Evolutionary conservation across 2,888 invertebrate species (phyloP).

Genomic region (Agrochola macilenta): DNA sequence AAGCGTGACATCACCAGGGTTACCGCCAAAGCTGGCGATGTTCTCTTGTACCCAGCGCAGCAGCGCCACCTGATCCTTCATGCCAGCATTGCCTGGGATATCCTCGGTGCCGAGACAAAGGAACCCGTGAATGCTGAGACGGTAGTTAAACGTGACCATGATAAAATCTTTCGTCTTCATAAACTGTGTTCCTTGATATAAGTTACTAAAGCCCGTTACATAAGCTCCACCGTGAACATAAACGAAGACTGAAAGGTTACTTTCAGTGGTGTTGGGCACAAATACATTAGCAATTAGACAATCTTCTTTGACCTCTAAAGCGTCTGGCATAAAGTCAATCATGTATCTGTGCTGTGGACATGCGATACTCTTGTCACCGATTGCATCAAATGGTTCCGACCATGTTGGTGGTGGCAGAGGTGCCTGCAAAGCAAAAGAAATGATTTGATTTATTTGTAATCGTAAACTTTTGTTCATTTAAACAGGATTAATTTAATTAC

Average conservation of each 20-base stretch:
- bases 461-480: neutral
- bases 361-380: slow-evolving; percentile 65
- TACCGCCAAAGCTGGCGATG: slow-evolving; percentile 76
- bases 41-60: slow-evolving; percentile 77
- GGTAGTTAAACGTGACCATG: slow-evolving; percentile 71
- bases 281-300: slow-evolving; percentile 82
- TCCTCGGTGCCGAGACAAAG: slow-evolving; percentile 72
- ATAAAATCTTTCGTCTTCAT: slow-evolving; percentile 66
- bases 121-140: slow-evolving; percentile 70
- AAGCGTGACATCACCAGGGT: slow-evolving; percentile 77
- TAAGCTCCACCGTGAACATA: slow-evolving; percentile 75
- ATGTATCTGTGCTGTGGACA: slow-evolving; percentile 66
- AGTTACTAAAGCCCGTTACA: slow-evolving; percentile 36
- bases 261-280: slow-evolving; percentile 75
- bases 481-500: slow-evolving; percentile 49
- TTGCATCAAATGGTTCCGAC: slow-evolving; percentile 68
- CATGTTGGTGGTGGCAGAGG: slow-evolving; percentile 62
- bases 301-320: slow-evolving; percentile 70
- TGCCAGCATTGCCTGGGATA: slow-evolving; percentile 74
- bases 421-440: slow-evolving; percentile 49
- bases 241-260: slow-evolving; percentile 71
- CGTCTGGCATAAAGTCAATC: too few species aligned
- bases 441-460: neutral
- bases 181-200: slow-evolving; percentile 13
- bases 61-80: slow-evolving; percentile 75